phyloP scores from a whole-genome alignment of 2,888 invertebrate species.

The Protodeltote pygarga region DNA sequence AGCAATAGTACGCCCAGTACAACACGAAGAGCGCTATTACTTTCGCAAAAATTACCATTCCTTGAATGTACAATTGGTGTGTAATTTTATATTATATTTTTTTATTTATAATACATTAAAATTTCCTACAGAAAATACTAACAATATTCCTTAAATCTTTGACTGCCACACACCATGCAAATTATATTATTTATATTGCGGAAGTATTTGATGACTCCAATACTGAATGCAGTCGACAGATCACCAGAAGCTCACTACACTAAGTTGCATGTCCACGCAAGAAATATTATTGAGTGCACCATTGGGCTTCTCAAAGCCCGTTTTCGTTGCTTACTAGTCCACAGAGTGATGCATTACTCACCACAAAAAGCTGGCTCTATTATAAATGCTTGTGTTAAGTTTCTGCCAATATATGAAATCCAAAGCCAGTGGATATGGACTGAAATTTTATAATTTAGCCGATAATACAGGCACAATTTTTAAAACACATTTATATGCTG shows the following conservation, averaged over 20 bases:
- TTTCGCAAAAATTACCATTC: too few relatives aligned
- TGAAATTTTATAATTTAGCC: constrained; percentile 8
- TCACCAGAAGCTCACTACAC: not conserved
- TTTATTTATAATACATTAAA: too few relatives aligned
- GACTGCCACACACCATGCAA: too few relatives aligned
- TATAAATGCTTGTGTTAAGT: not conserved
- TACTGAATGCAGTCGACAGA: not conserved
- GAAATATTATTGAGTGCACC: not conserved
- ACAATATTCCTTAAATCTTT: too few relatives aligned
- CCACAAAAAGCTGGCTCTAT: not conserved
- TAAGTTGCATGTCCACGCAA: not conserved
- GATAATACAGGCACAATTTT: not conserved
- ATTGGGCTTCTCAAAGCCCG: constrained; percentile 1
- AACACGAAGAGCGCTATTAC: too few relatives aligned
- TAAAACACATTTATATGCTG: constrained; percentile 5
- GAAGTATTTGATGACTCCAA: not conserved
- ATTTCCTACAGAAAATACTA: too few relatives aligned
- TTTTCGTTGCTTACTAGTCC: constrained; percentile 1
- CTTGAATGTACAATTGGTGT: too few relatives aligned
- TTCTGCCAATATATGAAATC: constrained; percentile 2
- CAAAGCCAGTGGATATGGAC: constrained; percentile 3
- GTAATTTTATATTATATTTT: too few relatives aligned
- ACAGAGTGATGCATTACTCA: not conserved
- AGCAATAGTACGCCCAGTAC: too few relatives aligned
- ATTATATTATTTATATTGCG: too few relatives aligned